A percentile compares a stretch with the other conserved stretches of the same genome.
Evolutionary conservation across 2,797 vertebrate species (phyloP).

Genomic region (Craterocephalus amniculus): DNA sequence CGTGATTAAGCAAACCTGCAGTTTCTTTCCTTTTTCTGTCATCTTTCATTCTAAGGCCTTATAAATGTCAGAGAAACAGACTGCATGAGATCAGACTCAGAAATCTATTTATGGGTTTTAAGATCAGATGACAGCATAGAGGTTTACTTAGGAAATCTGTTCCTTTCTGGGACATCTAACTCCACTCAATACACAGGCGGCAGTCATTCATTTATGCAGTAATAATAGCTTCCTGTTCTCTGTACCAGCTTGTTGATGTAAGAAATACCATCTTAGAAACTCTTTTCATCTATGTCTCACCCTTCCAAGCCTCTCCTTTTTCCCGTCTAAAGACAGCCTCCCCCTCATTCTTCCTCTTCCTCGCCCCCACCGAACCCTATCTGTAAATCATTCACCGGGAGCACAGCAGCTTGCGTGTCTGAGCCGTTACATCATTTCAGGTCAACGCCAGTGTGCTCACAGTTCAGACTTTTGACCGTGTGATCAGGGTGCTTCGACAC

Average conservation of each 20-base stretch:
- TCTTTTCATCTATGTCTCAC: background rate
- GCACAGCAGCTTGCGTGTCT: background rate
- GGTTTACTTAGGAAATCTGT: constrained; percentile 1
- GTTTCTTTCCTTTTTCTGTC: background rate
- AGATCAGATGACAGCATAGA: background rate
- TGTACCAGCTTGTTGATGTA: background rate
- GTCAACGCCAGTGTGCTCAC: background rate
- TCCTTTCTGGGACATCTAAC: background rate
- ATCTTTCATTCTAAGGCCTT: background rate
- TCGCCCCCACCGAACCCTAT: too few relatives aligned
- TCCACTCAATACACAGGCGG: background rate
- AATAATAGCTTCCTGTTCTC: background rate
- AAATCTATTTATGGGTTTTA: background rate
- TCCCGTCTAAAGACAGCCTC: background rate
- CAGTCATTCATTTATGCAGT: background rate
- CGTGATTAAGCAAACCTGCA: too few relatives aligned
- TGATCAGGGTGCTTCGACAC: background rate
- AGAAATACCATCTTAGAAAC: too few relatives aligned
- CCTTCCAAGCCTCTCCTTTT: background rate
- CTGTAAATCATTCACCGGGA: background rate
- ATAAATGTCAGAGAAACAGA: background rate
- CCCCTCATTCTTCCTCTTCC: background rate
- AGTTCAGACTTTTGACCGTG: background rate
- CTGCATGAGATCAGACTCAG: background rate
- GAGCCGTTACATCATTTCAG: background rate